A percentile compares a stretch with the other conserved stretches of the same genome.
Conservation (phyloP, 2,888 invertebrate species). For the Brachypalpus laphriformis region DNA sequence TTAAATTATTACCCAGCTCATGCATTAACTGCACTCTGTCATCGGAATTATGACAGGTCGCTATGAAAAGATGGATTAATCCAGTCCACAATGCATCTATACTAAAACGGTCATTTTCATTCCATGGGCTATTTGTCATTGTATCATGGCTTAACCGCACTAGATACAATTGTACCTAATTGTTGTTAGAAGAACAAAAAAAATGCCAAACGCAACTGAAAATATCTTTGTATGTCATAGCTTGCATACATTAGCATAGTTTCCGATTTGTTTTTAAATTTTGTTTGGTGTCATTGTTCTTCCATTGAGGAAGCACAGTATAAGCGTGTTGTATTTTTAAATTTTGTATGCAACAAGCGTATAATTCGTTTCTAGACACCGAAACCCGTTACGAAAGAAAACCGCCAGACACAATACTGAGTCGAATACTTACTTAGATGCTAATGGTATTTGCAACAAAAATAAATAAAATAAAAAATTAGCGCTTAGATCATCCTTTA, state of each 20-base stretch:
- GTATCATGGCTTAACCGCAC: neutral
- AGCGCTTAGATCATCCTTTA: constrained; percentile 8
- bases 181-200: neutral
- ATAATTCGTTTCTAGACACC: neutral
- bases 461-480: constrained; percentile 1
- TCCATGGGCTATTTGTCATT: neutral
- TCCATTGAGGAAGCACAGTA: neutral
- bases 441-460: neutral
- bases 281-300: neutral
- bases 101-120: neutral
- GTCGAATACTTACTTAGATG: neutral
- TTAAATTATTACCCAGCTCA: neutral
- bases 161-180: neutral
- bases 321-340: neutral
- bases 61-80: neutral
- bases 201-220: neutral
- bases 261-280: neutral
- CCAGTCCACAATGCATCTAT: neutral
- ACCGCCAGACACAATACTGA: neutral
- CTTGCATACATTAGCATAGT: constrained; percentile 7
- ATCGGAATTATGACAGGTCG: neutral
- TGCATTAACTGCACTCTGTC: neutral
- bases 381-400: neutral
- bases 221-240: neutral
- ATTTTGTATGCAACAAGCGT: neutral